phyloP scores from a whole-genome alignment of 2,888 invertebrate genomes.

The Cybosia mesomella region DNA sequence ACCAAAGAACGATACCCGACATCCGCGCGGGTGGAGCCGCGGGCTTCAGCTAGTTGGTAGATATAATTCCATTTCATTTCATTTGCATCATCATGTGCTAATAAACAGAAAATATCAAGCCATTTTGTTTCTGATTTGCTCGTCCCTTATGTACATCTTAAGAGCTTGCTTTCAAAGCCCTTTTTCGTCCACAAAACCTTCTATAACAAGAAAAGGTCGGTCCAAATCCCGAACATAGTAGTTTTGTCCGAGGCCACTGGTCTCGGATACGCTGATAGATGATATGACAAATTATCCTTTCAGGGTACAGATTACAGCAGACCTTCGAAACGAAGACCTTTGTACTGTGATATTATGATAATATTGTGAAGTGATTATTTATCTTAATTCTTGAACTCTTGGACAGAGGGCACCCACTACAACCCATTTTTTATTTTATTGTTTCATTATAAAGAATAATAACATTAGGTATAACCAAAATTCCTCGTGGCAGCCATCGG shows the following conservation, averaged over 20 bases:
- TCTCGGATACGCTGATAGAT: constrained; percentile 51
- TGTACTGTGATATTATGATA: not conserved
- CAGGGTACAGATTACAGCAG: constrained; percentile 38
- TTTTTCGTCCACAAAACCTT: constrained; percentile 39
- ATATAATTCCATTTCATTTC: not conserved
- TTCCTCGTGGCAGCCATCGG: no score
- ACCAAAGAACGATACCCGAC: no score
- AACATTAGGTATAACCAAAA: no score
- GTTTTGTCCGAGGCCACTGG: constrained; percentile 46
- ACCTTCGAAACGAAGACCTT: constrained; percentile 24
- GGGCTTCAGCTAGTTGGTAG: not conserved
- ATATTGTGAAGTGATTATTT: not conserved
- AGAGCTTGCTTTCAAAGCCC: constrained; percentile 25
- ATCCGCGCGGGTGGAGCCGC: no score
- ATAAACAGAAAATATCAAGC: not conserved
- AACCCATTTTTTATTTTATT: not conserved
- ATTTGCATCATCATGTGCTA: not conserved
- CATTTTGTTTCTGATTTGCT: constrained; percentile 3
- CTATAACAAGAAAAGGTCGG: constrained; percentile 35
- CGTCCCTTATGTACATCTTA: constrained; percentile 7
- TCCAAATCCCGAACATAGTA: constrained; percentile 40
- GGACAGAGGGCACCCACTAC: not conserved
- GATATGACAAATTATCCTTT: constrained; percentile 52
- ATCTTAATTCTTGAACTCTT: not conserved
- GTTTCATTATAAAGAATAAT: no score